phyloP scores from a whole-genome alignment of 37 sponge, comb jelly and placozoan genomes.

The Eunapius fragilis region DNA sequence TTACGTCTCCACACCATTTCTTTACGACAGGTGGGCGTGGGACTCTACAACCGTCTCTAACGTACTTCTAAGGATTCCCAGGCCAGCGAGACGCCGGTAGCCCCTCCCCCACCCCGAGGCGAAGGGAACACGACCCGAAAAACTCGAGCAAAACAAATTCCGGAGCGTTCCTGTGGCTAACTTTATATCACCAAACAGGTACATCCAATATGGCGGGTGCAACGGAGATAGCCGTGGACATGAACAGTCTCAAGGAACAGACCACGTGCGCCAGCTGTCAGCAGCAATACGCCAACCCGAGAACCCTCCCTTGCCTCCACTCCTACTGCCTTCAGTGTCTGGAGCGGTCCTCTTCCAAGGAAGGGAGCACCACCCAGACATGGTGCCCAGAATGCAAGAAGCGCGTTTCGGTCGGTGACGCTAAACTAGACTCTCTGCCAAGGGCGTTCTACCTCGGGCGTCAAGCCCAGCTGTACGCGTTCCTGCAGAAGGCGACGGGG shows the following conservation, averaged over 20 bases:
- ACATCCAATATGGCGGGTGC: no score
- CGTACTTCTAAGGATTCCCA: no score
- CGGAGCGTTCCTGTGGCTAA: no score
- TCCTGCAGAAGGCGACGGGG: constrained; percentile 44
- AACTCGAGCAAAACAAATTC: no score
- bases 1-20: no score
- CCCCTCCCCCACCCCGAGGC: no score
- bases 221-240: neutral
- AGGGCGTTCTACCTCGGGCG: constrained; percentile 42
- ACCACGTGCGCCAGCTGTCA: constrained; percentile 42
- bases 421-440: constrained; percentile 1
- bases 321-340: constrained; percentile 57
- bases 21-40: no score
- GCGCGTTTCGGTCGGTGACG: neutral
- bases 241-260: neutral
- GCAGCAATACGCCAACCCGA: constrained; percentile 50
- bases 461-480: constrained; percentile 15
- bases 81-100: no score
- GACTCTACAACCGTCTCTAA: no score
- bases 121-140: no score
- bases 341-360: neutral
- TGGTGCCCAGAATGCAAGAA: constrained; percentile 54
- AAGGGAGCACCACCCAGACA: neutral
- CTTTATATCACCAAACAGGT: no score
- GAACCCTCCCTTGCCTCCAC: constrained; percentile 63